Conservation (phyloP, 2,797 vertebrate genomes). For the Sebastolobus alascanus region DNA sequence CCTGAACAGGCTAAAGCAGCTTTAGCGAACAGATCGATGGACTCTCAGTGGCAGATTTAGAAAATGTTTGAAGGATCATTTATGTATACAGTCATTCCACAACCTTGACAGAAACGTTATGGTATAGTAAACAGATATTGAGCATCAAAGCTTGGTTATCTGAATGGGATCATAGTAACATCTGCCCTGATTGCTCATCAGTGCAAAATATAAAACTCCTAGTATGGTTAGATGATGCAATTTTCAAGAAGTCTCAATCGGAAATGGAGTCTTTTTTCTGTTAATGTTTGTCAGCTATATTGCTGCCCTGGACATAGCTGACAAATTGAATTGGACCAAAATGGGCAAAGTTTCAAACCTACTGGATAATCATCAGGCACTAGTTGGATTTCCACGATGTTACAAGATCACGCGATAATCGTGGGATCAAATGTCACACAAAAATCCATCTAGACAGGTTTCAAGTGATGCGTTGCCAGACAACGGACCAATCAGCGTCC, state of each 20-base stretch:
- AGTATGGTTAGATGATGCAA: background rate
- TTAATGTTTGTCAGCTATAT: background rate
- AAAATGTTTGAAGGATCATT: background rate
- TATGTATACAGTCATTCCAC: background rate
- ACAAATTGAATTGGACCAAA: background rate
- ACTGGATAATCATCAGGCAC: background rate
- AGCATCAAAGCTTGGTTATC: background rate
- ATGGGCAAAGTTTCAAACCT: background rate
- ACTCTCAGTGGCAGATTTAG: background rate
- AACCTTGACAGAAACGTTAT: background rate
- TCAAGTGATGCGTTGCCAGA: no score
- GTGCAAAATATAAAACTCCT: background rate
- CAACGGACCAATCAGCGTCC: no score
- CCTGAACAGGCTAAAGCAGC: background rate
- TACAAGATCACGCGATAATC: no score
- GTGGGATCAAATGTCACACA: no score
- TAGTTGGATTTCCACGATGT: no score
- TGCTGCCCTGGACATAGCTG: background rate
- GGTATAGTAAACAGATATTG: background rate
- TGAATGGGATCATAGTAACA: background rate
- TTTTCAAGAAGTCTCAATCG: background rate
- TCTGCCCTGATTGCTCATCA: background rate
- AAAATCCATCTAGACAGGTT: no score
- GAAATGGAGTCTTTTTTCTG: background rate
- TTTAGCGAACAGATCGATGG: constrained; percentile 3